Evolutionary conservation across 2,113 vertebrate species (phyloP), one percentile per base, ranked within the genome.

Genomic region (Diadophis punctatus): DNA sequence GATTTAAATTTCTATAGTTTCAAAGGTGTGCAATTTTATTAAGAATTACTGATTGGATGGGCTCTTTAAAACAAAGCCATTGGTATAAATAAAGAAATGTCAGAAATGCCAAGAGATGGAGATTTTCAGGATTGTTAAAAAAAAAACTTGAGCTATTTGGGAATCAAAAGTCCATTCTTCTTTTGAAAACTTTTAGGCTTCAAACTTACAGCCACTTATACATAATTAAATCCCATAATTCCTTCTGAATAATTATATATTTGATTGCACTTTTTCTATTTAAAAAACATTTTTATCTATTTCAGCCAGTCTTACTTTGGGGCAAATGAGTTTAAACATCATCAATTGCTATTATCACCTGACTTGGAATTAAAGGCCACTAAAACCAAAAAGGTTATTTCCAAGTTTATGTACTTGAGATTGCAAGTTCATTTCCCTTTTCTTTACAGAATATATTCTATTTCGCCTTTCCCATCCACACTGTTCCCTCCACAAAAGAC

Each of bases 381-480:
- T 20, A 87, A 89, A 89, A 48, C 39, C 34, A 48, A 68, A 11
- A 14, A 55, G 16, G 10, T 84, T 25, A 89, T 52, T 80, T 51
- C 43, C 55, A 58, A 51, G 55, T 39, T 63, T 34, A 87, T 18
- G n/a, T 22, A 88, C 3, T 51, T 27, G 6, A 55, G 85, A 58
- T 14, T 16, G 43, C 27, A 46, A 80, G 3, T 11, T 52, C 27
- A 30, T 34, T 49, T 34, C 25, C 27, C 39, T 43, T 14, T 30
- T 48, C 63, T 48, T 8, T 51, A 30, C 48, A 53, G n/a, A 74
- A 74, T 51, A 74, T 52, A 60, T 87, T 91, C 60, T 23, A 53
- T 74, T 46, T 1, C 10, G 91, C 51, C 60, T 91, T 92, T 91
- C 95, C 94, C 94, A 93, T 94, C 95, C 91, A 89, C 90, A 80